Evolutionary conservation across 2,113 vertebrate species (phyloP).

Genomic region (Miniopterus natalensis): DNA sequence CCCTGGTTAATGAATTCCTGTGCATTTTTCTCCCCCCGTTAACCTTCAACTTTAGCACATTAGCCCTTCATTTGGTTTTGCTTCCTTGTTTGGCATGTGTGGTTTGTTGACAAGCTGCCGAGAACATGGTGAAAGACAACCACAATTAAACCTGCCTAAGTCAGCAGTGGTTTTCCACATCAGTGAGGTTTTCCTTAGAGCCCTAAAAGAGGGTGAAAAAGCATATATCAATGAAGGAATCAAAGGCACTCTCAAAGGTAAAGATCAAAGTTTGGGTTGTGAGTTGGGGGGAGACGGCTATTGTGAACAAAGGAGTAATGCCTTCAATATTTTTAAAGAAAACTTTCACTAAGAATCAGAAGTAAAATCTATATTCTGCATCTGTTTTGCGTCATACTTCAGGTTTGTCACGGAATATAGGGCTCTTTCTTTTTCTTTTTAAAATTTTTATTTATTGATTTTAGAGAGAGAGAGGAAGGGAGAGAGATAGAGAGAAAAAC

Average conservation of each 20-base stretch:
- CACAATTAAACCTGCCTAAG: slow-evolving; percentile 27
- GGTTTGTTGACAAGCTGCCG: slow-evolving; percentile 49
- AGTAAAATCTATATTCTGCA: neutral
- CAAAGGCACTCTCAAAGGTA: neutral
- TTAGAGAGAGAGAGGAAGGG: no score
- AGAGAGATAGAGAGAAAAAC: no score
- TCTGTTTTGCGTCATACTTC: neutral
- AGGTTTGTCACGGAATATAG: neutral
- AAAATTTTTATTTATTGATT: no score
- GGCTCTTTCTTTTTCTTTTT: neutral
- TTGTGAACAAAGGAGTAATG: neutral
- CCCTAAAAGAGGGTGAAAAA: slow-evolving; percentile 8
- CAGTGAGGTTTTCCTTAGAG: slow-evolving; percentile 56
- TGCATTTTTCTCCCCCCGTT: rapidly evolving
- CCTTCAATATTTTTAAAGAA: slow-evolving; percentile 50
- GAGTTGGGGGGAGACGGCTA: rapidly evolving
- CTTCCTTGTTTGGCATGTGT: slow-evolving; percentile 38
- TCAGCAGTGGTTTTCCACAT: slow-evolving; percentile 46
- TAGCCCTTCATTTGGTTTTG: slow-evolving; percentile 4
- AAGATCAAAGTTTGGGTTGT: neutral
- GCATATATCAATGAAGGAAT: neutral
- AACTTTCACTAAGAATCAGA: neutral
- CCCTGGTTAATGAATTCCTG: neutral
- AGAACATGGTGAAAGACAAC: slow-evolving; percentile 42
- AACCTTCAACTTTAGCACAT: neutral